phyloP scores from a whole-genome alignment of 2,888 invertebrate species.

The Drosophila kuntzei region DNA sequence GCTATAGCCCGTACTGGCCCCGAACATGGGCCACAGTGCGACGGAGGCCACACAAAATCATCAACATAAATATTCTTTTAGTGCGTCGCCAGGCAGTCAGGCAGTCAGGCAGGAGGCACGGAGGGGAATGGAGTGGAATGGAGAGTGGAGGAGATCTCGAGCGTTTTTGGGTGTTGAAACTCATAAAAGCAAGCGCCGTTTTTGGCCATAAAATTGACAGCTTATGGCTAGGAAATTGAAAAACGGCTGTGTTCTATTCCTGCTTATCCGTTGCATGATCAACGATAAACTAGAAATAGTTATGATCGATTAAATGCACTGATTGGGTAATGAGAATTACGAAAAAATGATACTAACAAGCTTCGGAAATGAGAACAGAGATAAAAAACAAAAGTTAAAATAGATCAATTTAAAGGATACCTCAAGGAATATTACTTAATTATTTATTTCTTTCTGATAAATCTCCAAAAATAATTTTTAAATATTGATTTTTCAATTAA shows the following conservation, averaged over 20 bases:
- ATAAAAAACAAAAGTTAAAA: neutral
- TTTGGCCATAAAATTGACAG: conserved; percentile 80
- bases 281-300: conserved; percentile 56
- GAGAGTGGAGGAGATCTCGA: neutral
- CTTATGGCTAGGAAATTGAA: conserved; percentile 79
- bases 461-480: no score
- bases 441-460: no score
- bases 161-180: conserved; percentile 72
- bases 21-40: conserved; percentile 27
- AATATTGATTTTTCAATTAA: no score
- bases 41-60: conserved; percentile 72
- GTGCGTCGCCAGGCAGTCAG: conserved; percentile 58
- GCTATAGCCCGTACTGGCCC: conserved; percentile 41
- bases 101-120: neutral
- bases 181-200: conserved; percentile 77
- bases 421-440: no score
- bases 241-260: conserved; percentile 51
- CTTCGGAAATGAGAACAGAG: neutral
- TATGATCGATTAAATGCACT: conserved; percentile 56
- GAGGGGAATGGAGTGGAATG: neutral
- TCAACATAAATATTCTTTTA: conserved; percentile 81
- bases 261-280: conserved; percentile 14
- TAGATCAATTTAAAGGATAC: no score
- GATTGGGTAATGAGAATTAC: conserved; percentile 40
- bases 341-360: conserved; percentile 18